Evolutionary conservation across 2,113 vertebrate genomes (phyloP).

Genomic region (Gnathonemus echidnorhynchus): DNA sequence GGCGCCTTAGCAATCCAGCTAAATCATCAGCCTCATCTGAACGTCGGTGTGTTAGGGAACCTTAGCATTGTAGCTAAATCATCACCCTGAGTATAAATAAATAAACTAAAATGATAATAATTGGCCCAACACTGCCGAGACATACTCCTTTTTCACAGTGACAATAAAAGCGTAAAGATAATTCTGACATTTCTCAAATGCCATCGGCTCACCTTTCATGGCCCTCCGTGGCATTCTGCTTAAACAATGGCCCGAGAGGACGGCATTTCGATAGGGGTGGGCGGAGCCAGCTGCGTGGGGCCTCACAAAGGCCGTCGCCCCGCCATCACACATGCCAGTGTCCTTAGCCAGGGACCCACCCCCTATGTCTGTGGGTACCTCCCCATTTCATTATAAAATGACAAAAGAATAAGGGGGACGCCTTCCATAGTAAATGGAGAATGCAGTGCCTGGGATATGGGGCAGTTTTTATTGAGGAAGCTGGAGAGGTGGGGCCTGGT

Average conservation of each 20-base stretch:
- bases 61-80: slow-evolving; percentile 70
- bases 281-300: neutral
- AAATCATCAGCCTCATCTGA: slow-evolving; percentile 29
- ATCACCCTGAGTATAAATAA: slow-evolving; percentile 65
- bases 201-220: slow-evolving; percentile 81
- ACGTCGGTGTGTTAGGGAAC: slow-evolving; percentile 69
- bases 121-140: slow-evolving; percentile 67
- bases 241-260: slow-evolving; percentile 77
- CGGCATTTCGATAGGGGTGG: neutral
- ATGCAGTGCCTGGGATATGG: neutral
- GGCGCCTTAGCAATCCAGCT: slow-evolving; percentile 56
- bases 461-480: neutral
- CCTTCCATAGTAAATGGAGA: neutral
- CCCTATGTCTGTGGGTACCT: neutral
- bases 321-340: neutral
- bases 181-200: slow-evolving; percentile 84
- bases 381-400: neutral
- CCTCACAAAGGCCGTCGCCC: neutral
- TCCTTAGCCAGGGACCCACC: neutral
- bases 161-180: slow-evolving; percentile 84
- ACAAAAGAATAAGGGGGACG: neutral
- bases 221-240: slow-evolving; percentile 72
- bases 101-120: slow-evolving; percentile 45
- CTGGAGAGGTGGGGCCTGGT: neutral
- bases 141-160: slow-evolving; percentile 64